phyloP scores from a whole-genome alignment of 1,140 invertebrate species.

The Pseudomyrmex gracilis region DNA sequence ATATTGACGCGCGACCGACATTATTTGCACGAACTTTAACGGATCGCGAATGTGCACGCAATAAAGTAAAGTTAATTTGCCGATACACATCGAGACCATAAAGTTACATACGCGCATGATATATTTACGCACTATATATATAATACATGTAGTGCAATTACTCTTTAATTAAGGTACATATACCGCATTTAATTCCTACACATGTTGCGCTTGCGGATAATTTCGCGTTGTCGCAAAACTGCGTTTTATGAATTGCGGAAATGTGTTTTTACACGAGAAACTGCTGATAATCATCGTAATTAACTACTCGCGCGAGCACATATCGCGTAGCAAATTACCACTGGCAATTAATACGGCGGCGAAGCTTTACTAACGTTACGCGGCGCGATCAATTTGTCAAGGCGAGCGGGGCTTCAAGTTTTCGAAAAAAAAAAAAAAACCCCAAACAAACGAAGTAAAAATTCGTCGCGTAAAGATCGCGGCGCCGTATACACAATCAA shows the following conservation, averaged over 20 bases:
- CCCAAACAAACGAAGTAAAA: slow-evolving; percentile 16
- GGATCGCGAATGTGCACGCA: slow-evolving; percentile 38
- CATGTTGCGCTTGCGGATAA: background rate
- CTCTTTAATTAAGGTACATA: slow-evolving; percentile 15
- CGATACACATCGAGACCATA: slow-evolving; percentile 14
- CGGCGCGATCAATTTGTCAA: background rate
- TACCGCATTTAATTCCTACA: slow-evolving; percentile 1
- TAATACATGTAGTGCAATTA: background rate
- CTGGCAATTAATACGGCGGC: background rate
- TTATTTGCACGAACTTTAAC: slow-evolving; percentile 50
- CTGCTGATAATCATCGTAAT: background rate
- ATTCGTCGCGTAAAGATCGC: slow-evolving; percentile 28
- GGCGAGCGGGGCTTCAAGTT: background rate
- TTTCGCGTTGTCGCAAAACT: slow-evolving; percentile 1
- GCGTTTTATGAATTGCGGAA: background rate
- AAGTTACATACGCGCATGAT: slow-evolving; percentile 6
- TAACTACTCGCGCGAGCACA: background rate
- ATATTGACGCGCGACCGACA: slow-evolving; percentile 39
- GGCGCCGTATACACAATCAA: slow-evolving; percentile 64
- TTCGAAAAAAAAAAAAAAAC: background rate
- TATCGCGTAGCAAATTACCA: too few relatives aligned
- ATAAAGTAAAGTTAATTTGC: slow-evolving; percentile 31
- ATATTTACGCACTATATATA: too few relatives aligned
- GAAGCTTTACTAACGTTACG: background rate
- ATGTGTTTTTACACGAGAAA: background rate